Evolutionary conservation across 1,140 invertebrate genomes (phyloP).

Genomic region (Scylla paramamosain): DNA sequence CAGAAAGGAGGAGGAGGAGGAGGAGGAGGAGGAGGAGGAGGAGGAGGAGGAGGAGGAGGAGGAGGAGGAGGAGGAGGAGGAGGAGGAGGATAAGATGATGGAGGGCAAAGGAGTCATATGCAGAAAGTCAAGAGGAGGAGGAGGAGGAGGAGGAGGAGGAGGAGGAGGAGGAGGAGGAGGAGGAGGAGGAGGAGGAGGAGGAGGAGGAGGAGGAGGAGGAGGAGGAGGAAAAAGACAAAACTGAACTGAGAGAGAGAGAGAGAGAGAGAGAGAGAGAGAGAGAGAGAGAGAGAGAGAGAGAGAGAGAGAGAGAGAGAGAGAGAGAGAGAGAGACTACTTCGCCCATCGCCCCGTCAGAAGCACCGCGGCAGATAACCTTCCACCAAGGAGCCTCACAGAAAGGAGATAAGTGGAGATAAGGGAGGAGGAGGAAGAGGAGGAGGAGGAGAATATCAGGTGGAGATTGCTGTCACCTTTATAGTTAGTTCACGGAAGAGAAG

Average conservation of each 20-base stretch:
- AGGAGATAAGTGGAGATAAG: background rate
- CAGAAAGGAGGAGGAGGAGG: too few relatives aligned
- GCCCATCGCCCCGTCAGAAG: background rate
- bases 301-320: constrained; percentile 47
- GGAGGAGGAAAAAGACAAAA: background rate
- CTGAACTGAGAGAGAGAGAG: background rate
- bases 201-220: background rate
- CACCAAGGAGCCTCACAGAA: background rate
- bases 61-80: background rate
- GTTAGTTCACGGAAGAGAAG: background rate
- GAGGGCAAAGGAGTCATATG: background rate
- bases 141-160: background rate
- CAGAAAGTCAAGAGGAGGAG: background rate
- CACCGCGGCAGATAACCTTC: background rate
- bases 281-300: constrained; percentile 54
- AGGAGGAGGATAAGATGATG: background rate
- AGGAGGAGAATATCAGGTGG: too few relatives aligned
- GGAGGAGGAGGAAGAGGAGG: background rate
- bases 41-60: background rate
- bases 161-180: background rate
- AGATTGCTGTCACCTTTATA: too few relatives aligned
- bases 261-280: constrained; percentile 38
- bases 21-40: background rate
- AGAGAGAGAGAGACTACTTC: constrained; percentile 17
- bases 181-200: background rate